These are phyloP conservation scores for Octomys mimax DNA, from an alignment of 2,797 vertebrate species.

Conservation along the genomic window DNA sequence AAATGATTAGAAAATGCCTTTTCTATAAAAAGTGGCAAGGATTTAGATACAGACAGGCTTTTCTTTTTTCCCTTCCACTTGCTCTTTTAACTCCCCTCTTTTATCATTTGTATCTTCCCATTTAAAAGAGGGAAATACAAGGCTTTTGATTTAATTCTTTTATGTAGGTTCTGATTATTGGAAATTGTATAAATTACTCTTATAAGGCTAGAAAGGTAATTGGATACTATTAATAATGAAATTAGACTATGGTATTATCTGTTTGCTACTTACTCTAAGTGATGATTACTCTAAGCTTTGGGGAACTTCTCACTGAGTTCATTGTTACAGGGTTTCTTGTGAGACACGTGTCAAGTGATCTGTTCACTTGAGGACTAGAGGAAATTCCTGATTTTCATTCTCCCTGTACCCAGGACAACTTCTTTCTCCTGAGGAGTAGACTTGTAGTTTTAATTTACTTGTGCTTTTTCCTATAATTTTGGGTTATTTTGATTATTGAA, in stretches of 20 bases:
- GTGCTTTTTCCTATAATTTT: constrained; percentile 20
- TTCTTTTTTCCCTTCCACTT: neutral
- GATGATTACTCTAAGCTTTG: neutral
- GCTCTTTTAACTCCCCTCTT: neutral
- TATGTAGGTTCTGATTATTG: constrained; percentile 31
- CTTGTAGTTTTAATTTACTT: neutral
- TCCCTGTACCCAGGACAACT: neutral
- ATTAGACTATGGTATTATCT: constrained; percentile 1
- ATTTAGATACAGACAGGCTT: neutral
- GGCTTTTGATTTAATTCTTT: neutral
- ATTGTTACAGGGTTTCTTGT: neutral
- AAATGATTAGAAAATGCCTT: neutral
- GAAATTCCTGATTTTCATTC: neutral
- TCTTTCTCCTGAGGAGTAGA: neutral
- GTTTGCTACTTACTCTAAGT: neutral
- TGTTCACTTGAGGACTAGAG: constrained; percentile 4
- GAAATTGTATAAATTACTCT: constrained; percentile 5
- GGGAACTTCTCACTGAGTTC: neutral
- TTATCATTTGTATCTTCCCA: neutral
- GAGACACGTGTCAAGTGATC: neutral
- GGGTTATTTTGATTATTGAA: neutral
- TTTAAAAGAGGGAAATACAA: neutral
- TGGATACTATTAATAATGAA: constrained; percentile 39
- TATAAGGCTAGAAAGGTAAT: neutral
- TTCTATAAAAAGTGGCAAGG: neutral